Conservation (phyloP, 2,113 vertebrate species). For the Prinia subflava region DNA sequence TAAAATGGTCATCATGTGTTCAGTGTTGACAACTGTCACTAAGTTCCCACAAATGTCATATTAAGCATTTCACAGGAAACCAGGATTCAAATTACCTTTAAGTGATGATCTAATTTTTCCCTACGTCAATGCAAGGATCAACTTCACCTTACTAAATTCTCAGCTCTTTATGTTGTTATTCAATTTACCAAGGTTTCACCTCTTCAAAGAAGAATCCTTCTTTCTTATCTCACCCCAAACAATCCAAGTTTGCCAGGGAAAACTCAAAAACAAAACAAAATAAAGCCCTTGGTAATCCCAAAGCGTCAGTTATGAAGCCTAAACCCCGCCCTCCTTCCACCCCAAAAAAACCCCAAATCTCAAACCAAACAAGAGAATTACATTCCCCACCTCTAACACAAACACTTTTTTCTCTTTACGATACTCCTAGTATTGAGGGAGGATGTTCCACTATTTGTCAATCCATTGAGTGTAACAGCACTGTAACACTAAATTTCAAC, state of each 20-base stretch:
- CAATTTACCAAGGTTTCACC: accelerated
- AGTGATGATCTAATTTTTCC: neutral
- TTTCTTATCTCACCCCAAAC: neutral
- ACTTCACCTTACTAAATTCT: neutral
- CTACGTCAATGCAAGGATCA: neutral
- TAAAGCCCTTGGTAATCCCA: neutral
- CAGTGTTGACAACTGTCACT: neutral
- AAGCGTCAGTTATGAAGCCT: neutral
- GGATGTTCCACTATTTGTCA: neutral
- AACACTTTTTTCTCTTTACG: neutral
- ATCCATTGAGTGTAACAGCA: neutral
- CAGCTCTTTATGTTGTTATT: neutral
- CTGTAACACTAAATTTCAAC: neutral
- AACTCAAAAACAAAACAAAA: neutral
- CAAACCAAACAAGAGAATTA: neutral
- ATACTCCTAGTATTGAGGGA: neutral
- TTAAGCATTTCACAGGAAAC: neutral
- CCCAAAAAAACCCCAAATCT: neutral
- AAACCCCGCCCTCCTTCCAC: neutral
- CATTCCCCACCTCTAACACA: neutral
- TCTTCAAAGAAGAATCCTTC: neutral
- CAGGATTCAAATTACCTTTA: neutral
- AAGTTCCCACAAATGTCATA: neutral
- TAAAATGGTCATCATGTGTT: neutral
- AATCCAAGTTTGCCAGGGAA: neutral